A percentile compares a stretch with the other conserved stretches of the same genome.
Evolutionary conservation across 1,140 invertebrate species (phyloP).

Genomic region (Dinoponera quadriceps): DNA sequence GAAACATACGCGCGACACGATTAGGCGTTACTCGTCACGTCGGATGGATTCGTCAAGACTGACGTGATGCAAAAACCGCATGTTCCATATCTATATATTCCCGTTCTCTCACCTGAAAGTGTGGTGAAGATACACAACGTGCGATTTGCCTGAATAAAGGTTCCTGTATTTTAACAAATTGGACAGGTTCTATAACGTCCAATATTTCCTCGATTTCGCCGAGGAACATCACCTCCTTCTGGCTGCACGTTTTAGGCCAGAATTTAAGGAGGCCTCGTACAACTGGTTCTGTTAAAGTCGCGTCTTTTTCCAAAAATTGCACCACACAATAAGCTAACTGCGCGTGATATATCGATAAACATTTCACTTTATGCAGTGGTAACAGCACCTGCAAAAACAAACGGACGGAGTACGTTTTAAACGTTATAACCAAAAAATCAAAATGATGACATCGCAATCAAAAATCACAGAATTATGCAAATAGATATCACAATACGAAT

Average conservation of each 20-base stretch:
- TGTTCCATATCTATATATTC: background rate
- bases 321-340: slow-evolving; percentile 99
- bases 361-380: slow-evolving; percentile 99
- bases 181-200: slow-evolving; percentile 99
- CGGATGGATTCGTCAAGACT: background rate
- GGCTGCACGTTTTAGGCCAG: slow-evolving; percentile 99
- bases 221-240: slow-evolving; percentile 99
- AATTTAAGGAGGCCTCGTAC: slow-evolving; percentile 98
- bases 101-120: slow-evolving; percentile 93
- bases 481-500: background rate
- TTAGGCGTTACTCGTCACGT: background rate
- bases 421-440: background rate
- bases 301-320: slow-evolving; percentile 99
- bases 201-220: slow-evolving; percentile 99
- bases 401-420: background rate
- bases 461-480: too few species aligned
- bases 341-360: slow-evolving; percentile 96
- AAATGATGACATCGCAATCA: too few species aligned
- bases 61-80: background rate
- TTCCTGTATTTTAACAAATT: slow-evolving; percentile 99
- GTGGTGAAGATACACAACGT: slow-evolving; percentile 99
- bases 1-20: slow-evolving; percentile 69
- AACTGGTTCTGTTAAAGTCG: slow-evolving; percentile 97
- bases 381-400: slow-evolving; percentile 91
- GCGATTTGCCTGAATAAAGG: slow-evolving; percentile 98